Base-by-base conservation (phyloP, 2,113 vertebrate genomes). In the Mustela lutreola region DNA sequence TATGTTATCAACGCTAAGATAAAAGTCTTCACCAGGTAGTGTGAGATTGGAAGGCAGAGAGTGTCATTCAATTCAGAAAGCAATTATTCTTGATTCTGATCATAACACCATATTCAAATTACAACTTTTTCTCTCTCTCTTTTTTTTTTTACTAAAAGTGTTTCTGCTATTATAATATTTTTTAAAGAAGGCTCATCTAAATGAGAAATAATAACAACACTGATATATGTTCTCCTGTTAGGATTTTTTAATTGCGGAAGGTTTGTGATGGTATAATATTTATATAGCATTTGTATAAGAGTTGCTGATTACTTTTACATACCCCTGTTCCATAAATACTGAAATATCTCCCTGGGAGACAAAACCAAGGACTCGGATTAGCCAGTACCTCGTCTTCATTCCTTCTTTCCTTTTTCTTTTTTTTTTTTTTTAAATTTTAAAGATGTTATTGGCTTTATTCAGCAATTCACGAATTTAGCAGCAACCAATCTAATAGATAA, bases 341-440 rank as follows among this genome's bases (percentile, higher is more conserved):
- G 87, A 97, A 95, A 91, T 56, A 53, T 45, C 79, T 92, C 76
- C 76, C 39, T 63, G 50, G 19, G 73, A 56, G 93, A 80, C 5
- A 58, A 93, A 97, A 81, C 91, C 39, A 95, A 95, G 71, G 63
- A 70, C 24, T 96, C 81, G 12, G n/a, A 48, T 71, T 58, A 96
- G 87, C 60, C 85, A 65, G 48, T 78, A 53, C 36, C 24, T 93
- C 53, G 15, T 60, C 65, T 24, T 78, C 67, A 75, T 91, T 63
- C 78, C n/a, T 39, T 73, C 42, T 28, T 84, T 79, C 28, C 28
- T 71, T 28, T 67, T 16, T 12, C 8, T 58, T 67, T 60, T 28
- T 48, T 56, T 56, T 42, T 39, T 39, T 73, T 63, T 73, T n/a
- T n/a, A n/a, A 70, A 71, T 42, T 67, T 53, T 79, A 65, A 85